These are phyloP conservation scores for Lithophane ornitopus DNA, from an alignment of 2,888 invertebrate genomes.

Conservation along the genomic window DNA sequence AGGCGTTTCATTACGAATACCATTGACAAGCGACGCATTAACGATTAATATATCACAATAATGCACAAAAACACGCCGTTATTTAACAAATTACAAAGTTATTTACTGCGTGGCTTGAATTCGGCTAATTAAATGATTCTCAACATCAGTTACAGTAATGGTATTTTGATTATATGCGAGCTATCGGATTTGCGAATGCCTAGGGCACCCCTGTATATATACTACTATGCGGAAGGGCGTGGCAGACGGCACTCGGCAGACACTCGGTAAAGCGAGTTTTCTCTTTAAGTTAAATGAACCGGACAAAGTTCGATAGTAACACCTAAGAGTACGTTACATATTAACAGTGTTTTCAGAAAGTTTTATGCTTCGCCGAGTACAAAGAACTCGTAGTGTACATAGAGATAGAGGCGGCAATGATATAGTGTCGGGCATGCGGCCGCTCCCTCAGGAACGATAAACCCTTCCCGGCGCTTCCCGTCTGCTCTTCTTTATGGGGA, in stretches of 20 bases:
- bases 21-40: slow-evolving; percentile 82
- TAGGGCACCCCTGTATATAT: slow-evolving; percentile 9
- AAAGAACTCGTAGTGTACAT: slow-evolving; percentile 82
- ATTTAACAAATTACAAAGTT: slow-evolving; percentile 70
- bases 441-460: slow-evolving; percentile 89
- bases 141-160: slow-evolving; percentile 39
- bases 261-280: slow-evolving; percentile 37
- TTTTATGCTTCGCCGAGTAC: slow-evolving; percentile 81
- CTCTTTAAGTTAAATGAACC: slow-evolving; percentile 66
- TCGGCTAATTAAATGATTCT: slow-evolving; percentile 66
- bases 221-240: not conserved
- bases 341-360: slow-evolving; percentile 81
- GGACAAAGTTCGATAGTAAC: slow-evolving; percentile 66
- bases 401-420: slow-evolving; percentile 89
- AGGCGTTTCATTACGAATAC: slow-evolving; percentile 79
- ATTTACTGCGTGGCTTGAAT: slow-evolving; percentile 66
- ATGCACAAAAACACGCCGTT: slow-evolving; percentile 74
- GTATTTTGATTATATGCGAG: slow-evolving; percentile 44
- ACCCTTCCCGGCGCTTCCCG: slow-evolving; percentile 89
- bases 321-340: slow-evolving; percentile 71
- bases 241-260: slow-evolving; percentile 14
- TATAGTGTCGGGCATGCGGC: slow-evolving; percentile 89
- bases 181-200: slow-evolving; percentile 33
- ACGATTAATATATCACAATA: slow-evolving; percentile 80
- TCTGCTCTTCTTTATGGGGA: slow-evolving; percentile 90